Conservation (phyloP, 2,113 vertebrate species). For the Microcebus tavaratra region DNA sequence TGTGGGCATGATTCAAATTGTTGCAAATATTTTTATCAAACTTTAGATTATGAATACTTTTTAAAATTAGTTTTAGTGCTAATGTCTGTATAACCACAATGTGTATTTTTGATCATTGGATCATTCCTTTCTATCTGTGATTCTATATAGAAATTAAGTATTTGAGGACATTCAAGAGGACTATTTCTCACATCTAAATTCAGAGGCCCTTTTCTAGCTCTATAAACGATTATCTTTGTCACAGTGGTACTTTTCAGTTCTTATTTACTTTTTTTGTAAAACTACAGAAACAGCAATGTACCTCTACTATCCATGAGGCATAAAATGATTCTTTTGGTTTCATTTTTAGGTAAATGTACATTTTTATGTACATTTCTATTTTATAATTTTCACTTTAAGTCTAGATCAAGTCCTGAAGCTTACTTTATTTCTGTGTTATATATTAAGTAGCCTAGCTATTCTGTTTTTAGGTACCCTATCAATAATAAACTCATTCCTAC, state of each 20-base stretch:
- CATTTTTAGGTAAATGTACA: not conserved
- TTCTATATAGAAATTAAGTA: not conserved
- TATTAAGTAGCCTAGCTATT: not conserved
- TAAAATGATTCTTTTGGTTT: not conserved
- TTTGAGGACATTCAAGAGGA: not conserved
- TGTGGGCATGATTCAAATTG: not conserved
- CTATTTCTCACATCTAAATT: not conserved
- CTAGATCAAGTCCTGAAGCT: not conserved
- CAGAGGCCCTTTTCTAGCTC: not conserved
- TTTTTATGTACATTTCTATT: not conserved
- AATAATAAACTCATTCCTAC: not conserved
- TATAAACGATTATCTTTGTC: not conserved
- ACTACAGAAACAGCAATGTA: not conserved
- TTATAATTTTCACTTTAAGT: not conserved
- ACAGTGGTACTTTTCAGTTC: not conserved
- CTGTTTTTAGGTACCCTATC: not conserved
- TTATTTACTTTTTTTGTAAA: not conserved
- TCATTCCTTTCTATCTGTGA: not conserved
- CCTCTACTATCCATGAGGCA: not conserved
- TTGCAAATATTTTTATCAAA: not conserved
- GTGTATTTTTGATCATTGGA: not conserved
- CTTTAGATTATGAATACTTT: not conserved
- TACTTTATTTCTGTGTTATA: not conserved
- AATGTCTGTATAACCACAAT: not conserved
- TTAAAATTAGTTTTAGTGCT: not conserved